Evolutionary conservation across 2,797 vertebrate genomes (phyloP).

Genomic region (Forpus xanthops): DNA sequence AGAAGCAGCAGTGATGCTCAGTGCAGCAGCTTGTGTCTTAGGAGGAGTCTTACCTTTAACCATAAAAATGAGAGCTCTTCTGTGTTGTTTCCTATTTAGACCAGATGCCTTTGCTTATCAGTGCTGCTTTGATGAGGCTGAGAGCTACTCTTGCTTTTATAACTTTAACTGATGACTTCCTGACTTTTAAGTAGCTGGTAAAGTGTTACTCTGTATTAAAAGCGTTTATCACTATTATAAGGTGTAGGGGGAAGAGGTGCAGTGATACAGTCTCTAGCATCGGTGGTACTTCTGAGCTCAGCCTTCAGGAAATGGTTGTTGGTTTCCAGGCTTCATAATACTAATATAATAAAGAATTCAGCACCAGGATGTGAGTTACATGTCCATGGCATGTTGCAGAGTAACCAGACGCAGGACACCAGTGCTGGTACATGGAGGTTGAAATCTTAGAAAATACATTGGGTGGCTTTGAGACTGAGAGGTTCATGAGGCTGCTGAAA

Average conservation of each 20-base stretch:
- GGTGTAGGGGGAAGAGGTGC: not conserved
- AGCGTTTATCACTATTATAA: not conserved
- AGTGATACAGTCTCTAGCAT: not conserved
- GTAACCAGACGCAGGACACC: not conserved
- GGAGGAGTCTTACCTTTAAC: not conserved
- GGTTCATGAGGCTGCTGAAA: not conserved
- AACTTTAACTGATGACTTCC: not conserved
- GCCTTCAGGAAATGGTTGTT: not conserved
- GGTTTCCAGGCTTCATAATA: not conserved
- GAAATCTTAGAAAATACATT: not conserved
- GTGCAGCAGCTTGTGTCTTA: no score
- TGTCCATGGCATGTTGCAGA: not conserved
- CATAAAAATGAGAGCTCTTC: not conserved
- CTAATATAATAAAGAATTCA: not conserved
- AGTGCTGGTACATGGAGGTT: not conserved
- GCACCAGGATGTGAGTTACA: not conserved
- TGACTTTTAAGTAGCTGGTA: not conserved
- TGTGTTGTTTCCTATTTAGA: not conserved
- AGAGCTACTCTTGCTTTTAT: not conserved
- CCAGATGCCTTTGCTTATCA: not conserved
- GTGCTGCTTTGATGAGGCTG: not conserved
- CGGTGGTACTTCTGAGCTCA: not conserved
- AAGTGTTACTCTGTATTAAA: not conserved
- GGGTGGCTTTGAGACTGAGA: not conserved
- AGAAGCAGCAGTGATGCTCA: not conserved